Evolutionary conservation across 2,113 vertebrate genomes (phyloP), one percentile per base, ranked within the genome.

Genomic region (Ammospiza caudacuta): DNA sequence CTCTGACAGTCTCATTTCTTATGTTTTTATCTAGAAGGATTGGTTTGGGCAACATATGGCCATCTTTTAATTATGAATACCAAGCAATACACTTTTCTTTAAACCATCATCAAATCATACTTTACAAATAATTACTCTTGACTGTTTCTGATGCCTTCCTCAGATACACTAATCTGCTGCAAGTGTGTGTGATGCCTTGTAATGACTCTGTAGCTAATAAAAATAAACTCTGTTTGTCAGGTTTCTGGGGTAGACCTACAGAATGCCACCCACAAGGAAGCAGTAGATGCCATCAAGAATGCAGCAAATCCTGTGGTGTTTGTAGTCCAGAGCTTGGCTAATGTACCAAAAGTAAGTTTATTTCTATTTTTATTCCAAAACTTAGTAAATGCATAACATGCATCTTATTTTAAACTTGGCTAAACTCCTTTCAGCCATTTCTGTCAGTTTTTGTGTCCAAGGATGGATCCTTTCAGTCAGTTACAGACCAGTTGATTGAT

Each of bases 211-310:
- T 70, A 29, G 11, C 68, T 94, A 61, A 87, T 49, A n/a, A 92
- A 93, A 95, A 77, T 51, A 77, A 91, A 68, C 55, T 21, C 18
- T 72, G 12, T 86, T 91, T 96, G 52, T 46, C 92, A 99, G 99
- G 99, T 99, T 73, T 99, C 98, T 43, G 99, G 99, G 33, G 89
- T 98, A 6, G 99, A 99, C 93, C 94, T 99, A 13, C 98, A 97
- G 76, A 98, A 98, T 2, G 99, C 99, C 82, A 99, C 97, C 21
- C 99, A 99, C 0, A 97, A 98, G 41, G 99, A 99, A 94, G 99
- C 99, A 2, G 99, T 99, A 3, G 97, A 98, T 84, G 98, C 98
- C 80, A 99, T 99, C 81, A 99, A 98, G 97, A 98, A 98, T 1
- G 98, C 99, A 0, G 98, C 97, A 23, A 99, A 98, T 83, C 99